phyloP scores from a whole-genome alignment of 2,888 invertebrate species.

The Brachyptera putata region DNA sequence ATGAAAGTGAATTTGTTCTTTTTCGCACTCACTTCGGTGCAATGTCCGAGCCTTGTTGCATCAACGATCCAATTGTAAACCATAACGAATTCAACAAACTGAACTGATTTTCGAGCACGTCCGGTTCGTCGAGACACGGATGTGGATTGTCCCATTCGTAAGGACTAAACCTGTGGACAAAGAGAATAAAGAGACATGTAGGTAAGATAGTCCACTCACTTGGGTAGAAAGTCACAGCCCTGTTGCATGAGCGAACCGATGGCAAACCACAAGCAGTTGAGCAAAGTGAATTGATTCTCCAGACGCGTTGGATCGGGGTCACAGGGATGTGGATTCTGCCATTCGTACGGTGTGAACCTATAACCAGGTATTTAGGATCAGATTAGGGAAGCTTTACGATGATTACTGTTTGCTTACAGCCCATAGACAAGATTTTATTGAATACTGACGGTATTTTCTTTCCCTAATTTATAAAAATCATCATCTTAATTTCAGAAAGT shows the following conservation, averaged over 20 bases:
- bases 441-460: too few species aligned
- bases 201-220: too few species aligned
- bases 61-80: slow-evolving; percentile 90
- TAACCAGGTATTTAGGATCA: too few species aligned
- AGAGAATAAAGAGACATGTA: too few species aligned
- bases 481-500: too few species aligned
- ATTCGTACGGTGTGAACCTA: slow-evolving; percentile 91
- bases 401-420: too few species aligned
- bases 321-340: slow-evolving; percentile 84
- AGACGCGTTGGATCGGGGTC: slow-evolving; percentile 78
- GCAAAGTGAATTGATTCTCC: slow-evolving; percentile 86
- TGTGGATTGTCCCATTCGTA: slow-evolving; percentile 91
- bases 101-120: slow-evolving; percentile 85
- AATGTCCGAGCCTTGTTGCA: slow-evolving; percentile 91
- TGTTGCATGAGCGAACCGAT: slow-evolving; percentile 90
- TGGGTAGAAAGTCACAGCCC: slow-evolving; percentile 88
- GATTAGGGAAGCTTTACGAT: too few species aligned
- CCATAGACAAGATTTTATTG: too few species aligned
- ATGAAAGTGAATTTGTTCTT: too few species aligned
- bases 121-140: slow-evolving; percentile 79
- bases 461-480: too few species aligned
- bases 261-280: slow-evolving; percentile 94
- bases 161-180: slow-evolving; percentile 71
- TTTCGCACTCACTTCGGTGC: slow-evolving; percentile 89
- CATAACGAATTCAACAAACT: slow-evolving; percentile 88